Evolutionary conservation across 2,888 invertebrate species (phyloP).

Genomic region (Chorisops tibialis): DNA sequence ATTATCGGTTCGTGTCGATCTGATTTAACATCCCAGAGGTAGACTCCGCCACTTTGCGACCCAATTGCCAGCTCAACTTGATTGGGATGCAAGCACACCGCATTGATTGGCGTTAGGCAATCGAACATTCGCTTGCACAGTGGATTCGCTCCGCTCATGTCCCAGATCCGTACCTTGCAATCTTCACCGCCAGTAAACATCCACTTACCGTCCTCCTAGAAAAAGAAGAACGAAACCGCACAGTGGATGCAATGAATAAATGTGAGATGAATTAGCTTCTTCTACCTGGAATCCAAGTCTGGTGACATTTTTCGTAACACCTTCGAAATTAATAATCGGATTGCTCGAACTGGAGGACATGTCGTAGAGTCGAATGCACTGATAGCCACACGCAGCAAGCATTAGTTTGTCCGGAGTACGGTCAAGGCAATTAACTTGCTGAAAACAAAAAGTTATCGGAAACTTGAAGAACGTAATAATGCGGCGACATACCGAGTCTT

Average conservation of each 20-base stretch:
- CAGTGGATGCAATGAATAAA: neutral
- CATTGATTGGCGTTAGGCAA: conserved; percentile 86
- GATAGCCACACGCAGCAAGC: conserved; percentile 93
- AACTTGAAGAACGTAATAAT: conserved; percentile 7
- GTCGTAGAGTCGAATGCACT: conserved; percentile 94
- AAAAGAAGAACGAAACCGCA: neutral
- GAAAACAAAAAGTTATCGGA: conserved; percentile 37
- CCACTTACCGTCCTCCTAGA: conserved; percentile 61
- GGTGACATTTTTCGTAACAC: conserved; percentile 84
- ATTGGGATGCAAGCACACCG: conserved; percentile 92
- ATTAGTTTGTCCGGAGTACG: conserved; percentile 88
- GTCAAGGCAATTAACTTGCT: conserved; percentile 95
- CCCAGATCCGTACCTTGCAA: conserved; percentile 90
- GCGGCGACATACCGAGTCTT: conserved; percentile 71
- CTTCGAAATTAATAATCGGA: conserved; percentile 89
- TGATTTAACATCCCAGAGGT: conserved; percentile 91
- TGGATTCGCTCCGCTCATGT: conserved; percentile 75
- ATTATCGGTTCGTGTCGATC: conserved; percentile 82
- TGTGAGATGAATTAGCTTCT: neutral
- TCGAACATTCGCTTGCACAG: conserved; percentile 89
- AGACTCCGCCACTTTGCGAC: conserved; percentile 91
- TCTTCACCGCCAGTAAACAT: conserved; percentile 98
- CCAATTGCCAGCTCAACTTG: conserved; percentile 94
- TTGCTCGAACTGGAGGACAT: conserved; percentile 82
- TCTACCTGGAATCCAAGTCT: conserved; percentile 78